Percentiles rank a stretch among this genome's conserved stretches.
phyloP scores from a whole-genome alignment of 1,140 invertebrate genomes.

The Drosophila burlai region DNA sequence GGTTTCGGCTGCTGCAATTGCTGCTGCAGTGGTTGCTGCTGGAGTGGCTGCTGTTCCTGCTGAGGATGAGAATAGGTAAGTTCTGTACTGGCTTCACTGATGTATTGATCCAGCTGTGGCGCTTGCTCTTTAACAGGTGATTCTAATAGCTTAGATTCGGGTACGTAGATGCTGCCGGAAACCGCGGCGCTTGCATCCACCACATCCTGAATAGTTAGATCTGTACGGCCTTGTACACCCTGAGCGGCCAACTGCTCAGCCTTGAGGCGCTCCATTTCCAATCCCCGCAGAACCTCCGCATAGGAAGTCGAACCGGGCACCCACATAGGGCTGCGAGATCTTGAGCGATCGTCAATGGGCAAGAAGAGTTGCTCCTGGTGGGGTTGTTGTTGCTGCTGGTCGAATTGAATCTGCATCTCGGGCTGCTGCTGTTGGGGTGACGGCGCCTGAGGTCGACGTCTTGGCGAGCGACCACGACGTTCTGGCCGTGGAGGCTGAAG shows the following conservation, averaged over 20 bases:
- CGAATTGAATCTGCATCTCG: slow-evolving; percentile 28
- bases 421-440: slow-evolving; percentile 42
- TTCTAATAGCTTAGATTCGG: slow-evolving; percentile 30
- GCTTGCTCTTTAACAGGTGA: slow-evolving; percentile 19
- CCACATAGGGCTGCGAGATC: slow-evolving; percentile 91
- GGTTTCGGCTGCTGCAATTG: slow-evolving; percentile 21
- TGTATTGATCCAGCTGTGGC: slow-evolving; percentile 39
- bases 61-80: slow-evolving; percentile 42
- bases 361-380: slow-evolving; percentile 63
- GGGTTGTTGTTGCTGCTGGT: slow-evolving; percentile 48
- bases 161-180: slow-evolving; percentile 20
- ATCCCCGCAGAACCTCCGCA: slow-evolving; percentile 90
- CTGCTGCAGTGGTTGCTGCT: slow-evolving; percentile 16
- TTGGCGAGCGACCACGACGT: slow-evolving; percentile 73
- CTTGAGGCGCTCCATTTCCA: slow-evolving; percentile 77
- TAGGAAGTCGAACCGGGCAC: slow-evolving; percentile 90
- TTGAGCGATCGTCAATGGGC: slow-evolving; percentile 81
- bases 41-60: slow-evolving; percentile 18
- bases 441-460: slow-evolving; percentile 47
- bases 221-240: slow-evolving; percentile 35
- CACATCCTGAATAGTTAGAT: slow-evolving; percentile 71
- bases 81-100: slow-evolving; percentile 37
- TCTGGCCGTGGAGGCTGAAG: slow-evolving; percentile 64
- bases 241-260: slow-evolving; percentile 61
- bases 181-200: slow-evolving; percentile 63